Conservation (phyloP, 2,113 vertebrate species). For the Cottus gobio region DNA sequence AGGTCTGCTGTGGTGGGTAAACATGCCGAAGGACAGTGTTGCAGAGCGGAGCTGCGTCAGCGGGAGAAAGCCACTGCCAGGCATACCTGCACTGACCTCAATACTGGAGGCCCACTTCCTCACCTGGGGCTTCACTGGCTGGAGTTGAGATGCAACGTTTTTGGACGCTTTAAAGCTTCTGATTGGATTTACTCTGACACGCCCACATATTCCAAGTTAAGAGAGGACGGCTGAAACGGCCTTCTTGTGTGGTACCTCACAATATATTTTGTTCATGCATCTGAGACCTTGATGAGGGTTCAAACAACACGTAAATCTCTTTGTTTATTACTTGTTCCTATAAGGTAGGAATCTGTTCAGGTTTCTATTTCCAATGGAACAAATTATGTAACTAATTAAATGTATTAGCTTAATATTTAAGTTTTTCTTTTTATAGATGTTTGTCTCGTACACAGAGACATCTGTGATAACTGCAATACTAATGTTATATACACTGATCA, state of each 20-base stretch:
- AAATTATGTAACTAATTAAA: constrained; percentile 60
- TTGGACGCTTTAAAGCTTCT: constrained; percentile 7
- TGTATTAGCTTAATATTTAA: constrained; percentile 81
- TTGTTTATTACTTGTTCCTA: constrained; percentile 36
- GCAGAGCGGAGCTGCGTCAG: constrained; percentile 17
- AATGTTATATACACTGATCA: constrained; percentile 43
- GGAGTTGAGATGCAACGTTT: constrained; percentile 16
- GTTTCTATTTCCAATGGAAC: constrained; percentile 66
- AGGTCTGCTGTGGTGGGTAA: constrained; percentile 28
- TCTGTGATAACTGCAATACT: constrained; percentile 49
- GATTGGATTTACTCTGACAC: constrained; percentile 16
- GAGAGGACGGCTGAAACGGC: background rate
- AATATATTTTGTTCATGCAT: constrained; percentile 19
- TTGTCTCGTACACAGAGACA: constrained; percentile 70
- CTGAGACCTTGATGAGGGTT: constrained; percentile 3
- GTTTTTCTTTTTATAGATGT: constrained; percentile 69
- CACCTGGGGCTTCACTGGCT: constrained; percentile 7
- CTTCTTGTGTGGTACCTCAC: constrained; percentile 49
- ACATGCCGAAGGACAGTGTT: constrained; percentile 4
- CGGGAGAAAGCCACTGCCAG: constrained; percentile 20
- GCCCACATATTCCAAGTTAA: background rate
- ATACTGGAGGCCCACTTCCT: constrained; percentile 9
- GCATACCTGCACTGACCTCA: constrained; percentile 30
- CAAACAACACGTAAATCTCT: constrained; percentile 51
- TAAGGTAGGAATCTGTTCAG: constrained; percentile 29